Evolutionary conservation across 1,140 invertebrate genomes (phyloP), one percentile per base, ranked within the genome.

Genomic region (Drosophila obscura): DNA sequence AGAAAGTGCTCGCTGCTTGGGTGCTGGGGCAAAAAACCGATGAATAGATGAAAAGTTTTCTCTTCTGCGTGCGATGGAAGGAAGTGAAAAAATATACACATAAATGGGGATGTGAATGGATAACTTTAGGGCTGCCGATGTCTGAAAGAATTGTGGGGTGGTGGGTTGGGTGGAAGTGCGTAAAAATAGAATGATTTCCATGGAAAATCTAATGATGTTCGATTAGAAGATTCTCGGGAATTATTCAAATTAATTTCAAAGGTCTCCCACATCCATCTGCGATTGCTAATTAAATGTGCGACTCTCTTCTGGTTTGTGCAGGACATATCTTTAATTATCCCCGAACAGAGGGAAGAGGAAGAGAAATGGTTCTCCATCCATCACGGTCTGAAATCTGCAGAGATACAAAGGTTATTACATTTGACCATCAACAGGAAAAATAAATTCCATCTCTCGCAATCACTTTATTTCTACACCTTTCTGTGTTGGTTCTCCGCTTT

Each of bases 1-100:
- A 52, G 48, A 62, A 80, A 77, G 62, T 83, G 75, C 13, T 71
- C 57, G 64, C 59, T 53, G 53, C 24, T 16, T 16, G 26, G 28
- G 31, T 5, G 31, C 11, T 8, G 50, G 35, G 55, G 1, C 9
- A 43, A 51, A 51, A 66, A 52, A 7, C 11, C 55, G 62, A 46
- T 49, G 51, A 60, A 49, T 39, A 68, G 67, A 71, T 69, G 67
- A 71, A 71, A 71, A 71, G 67, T 58, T 71, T 35, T 19, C 1
- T 49, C 68, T 49, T 51, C 50, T 16, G 2, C 8, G 49, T n/a
- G 13, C 31, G 52, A 19, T 69, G 5, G 35, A 69, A 57, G 62
- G 67, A 64, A 64, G 64, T 67, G 64, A 49, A 64, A 66, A 68
- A 57, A 43, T 24, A 19, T n/a, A 66, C 63, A 66, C 58, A 69